phyloP scores from a whole-genome alignment of 1,140 invertebrate species.

The Dolichoris vasculosae region DNA sequence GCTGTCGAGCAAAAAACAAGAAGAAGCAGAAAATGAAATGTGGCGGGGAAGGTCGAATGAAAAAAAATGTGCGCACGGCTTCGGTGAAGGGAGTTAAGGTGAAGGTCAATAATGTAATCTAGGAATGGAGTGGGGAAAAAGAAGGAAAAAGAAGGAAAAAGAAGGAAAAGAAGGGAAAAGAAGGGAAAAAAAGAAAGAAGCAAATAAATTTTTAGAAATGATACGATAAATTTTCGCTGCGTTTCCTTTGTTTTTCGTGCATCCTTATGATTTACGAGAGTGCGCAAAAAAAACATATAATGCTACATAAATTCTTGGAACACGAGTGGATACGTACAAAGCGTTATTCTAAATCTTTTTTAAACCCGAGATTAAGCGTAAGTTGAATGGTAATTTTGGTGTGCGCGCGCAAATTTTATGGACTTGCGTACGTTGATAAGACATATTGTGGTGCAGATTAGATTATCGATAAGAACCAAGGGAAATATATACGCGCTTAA shows the following conservation, averaged over 20 bases:
- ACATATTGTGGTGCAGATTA: not conserved
- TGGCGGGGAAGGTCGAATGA: constrained; percentile 13
- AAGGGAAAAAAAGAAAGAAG: constrained; percentile 14
- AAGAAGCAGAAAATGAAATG: constrained; percentile 33
- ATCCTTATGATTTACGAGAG: not conserved
- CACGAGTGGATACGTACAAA: not conserved
- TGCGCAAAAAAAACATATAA: constrained; percentile 28
- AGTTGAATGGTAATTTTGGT: not conserved
- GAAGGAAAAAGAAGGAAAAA: no score
- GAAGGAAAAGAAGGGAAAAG: no score
- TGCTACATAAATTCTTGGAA: constrained; percentile 34
- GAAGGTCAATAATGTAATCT: constrained; percentile 48
- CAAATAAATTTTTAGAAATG: constrained; percentile 30
- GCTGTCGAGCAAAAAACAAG: constrained; percentile 15
- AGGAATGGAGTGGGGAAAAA: constrained; percentile 4
- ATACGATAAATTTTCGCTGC: constrained; percentile 32
- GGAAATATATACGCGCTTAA: not conserved
- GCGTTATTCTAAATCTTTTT: constrained; percentile 31
- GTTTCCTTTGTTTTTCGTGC: not conserved
- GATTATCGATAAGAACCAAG: not conserved
- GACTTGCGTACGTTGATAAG: not conserved
- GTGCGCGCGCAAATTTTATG: not conserved
- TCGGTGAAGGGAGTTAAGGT: constrained; percentile 19
- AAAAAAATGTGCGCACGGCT: constrained; percentile 4
- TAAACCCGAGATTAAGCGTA: constrained; percentile 9